Conservation (phyloP, 2,888 invertebrate species). For the Maniola hyperantus region DNA sequence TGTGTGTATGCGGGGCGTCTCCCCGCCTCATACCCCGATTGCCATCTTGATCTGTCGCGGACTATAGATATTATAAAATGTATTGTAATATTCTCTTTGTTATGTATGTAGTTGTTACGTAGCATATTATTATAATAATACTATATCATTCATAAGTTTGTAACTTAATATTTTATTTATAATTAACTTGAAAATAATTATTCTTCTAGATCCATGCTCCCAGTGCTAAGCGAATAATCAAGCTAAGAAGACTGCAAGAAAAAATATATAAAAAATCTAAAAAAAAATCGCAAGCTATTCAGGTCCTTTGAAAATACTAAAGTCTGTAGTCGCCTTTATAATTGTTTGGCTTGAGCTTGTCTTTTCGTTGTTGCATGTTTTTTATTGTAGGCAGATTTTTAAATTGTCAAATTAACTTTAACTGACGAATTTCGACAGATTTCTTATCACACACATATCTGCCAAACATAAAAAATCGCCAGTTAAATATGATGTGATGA, state of each 20-base stretch:
- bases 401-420: not conserved
- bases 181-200: constrained; percentile 40
- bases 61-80: not conserved
- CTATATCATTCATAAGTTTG: not conserved
- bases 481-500: too few species aligned
- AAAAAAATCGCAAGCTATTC: constrained; percentile 60
- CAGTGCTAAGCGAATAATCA: constrained; percentile 90
- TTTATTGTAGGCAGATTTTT: not conserved
- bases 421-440: not conserved
- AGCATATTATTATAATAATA: not conserved
- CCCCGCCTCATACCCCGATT: too few species aligned
- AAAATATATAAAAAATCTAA: constrained; percentile 54
- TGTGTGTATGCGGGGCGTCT: too few species aligned
- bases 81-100: not conserved
- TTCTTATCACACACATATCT: not conserved
- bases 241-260: constrained; percentile 81
- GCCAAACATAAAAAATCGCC: not conserved
- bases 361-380: constrained; percentile 31
- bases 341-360: constrained; percentile 40
- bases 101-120: not conserved
- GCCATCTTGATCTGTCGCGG: too few species aligned
- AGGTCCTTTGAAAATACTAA: constrained; percentile 69
- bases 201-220: constrained; percentile 89
- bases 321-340: constrained; percentile 59
- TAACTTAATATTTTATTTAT: constrained; percentile 27